Evolutionary conservation across 2,888 invertebrate genomes (phyloP).

Genomic region (Syrphus vitripennis): DNA sequence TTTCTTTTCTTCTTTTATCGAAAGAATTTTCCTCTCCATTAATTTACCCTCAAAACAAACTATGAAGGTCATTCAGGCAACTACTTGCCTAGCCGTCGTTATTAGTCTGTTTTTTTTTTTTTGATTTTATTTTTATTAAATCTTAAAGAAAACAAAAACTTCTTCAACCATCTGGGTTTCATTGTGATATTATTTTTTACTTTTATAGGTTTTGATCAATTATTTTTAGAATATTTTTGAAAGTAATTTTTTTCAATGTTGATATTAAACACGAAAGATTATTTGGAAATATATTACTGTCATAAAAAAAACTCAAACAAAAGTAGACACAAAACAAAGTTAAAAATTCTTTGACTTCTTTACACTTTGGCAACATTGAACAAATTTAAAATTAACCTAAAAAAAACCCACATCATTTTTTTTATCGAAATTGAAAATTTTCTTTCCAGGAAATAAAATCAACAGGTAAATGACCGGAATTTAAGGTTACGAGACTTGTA

Average conservation of each 20-base stretch:
- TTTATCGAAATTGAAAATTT: not conserved
- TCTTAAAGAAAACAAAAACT: not conserved
- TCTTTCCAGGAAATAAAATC: not conserved
- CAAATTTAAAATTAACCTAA: no score
- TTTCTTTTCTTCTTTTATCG: not conserved
- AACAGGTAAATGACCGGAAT: not conserved
- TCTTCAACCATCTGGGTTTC: not conserved
- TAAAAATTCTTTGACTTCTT: no score
- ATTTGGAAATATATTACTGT: no score
- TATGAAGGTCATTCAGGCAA: not conserved
- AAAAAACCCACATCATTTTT: no score
- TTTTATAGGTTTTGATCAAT: not conserved
- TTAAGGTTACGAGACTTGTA: not conserved
- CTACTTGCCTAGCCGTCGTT: not conserved
- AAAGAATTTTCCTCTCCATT: constrained; percentile 7
- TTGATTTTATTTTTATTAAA: not conserved
- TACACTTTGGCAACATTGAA: no score
- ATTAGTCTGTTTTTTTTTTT: not conserved
- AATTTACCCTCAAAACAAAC: not conserved
- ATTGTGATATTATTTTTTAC: not conserved
- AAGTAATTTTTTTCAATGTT: not conserved
- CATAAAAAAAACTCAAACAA: no score
- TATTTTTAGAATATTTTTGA: not conserved
- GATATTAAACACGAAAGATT: no score
- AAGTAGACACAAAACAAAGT: no score